phyloP scores from a whole-genome alignment of 2,113 vertebrate genomes.

The Tautogolabrus adspersus region DNA sequence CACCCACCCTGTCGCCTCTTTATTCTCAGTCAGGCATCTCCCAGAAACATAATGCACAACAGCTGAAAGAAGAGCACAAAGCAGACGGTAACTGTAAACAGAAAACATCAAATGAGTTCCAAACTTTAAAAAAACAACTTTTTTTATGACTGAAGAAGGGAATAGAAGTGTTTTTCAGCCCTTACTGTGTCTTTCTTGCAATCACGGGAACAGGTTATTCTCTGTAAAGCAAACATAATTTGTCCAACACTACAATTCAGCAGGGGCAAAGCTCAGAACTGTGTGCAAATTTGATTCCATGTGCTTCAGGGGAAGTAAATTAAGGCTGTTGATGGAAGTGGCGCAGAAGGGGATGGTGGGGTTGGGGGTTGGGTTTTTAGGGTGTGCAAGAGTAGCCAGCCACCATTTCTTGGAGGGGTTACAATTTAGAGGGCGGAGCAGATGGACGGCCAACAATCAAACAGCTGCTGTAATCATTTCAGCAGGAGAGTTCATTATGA shows the following conservation, averaged over 20 bases:
- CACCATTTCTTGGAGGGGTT: conserved; percentile 61
- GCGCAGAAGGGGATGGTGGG: conserved; percentile 25
- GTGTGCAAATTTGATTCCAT: conserved; percentile 54
- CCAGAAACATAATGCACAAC: conserved; percentile 11
- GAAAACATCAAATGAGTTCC: conserved; percentile 29
- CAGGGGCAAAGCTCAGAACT: conserved; percentile 41
- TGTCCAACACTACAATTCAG: conserved; percentile 46
- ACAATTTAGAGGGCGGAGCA: conserved; percentile 74
- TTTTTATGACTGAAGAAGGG: neutral
- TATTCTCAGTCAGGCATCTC: neutral
- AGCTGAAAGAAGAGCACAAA: neutral
- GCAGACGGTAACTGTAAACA: neutral
- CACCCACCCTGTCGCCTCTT: conserved; percentile 27
- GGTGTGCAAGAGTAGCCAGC: conserved; percentile 27
- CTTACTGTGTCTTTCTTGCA: conserved; percentile 6
- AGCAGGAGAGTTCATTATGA: conserved; percentile 65
- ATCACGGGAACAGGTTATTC: conserved; percentile 40
- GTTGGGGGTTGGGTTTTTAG: too few relatives aligned
- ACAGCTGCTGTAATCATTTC: conserved; percentile 78
- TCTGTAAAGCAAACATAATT: conserved; percentile 37
- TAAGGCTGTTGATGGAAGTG: conserved; percentile 57
- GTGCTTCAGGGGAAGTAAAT: conserved; percentile 56
- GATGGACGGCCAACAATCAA: conserved; percentile 76
- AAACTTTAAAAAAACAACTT: conserved; percentile 19
- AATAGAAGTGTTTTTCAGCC: neutral